phyloP scores from a whole-genome alignment of 35 echinoderm and acorn worm genomes.

The Stichopus chloronotus region DNA sequence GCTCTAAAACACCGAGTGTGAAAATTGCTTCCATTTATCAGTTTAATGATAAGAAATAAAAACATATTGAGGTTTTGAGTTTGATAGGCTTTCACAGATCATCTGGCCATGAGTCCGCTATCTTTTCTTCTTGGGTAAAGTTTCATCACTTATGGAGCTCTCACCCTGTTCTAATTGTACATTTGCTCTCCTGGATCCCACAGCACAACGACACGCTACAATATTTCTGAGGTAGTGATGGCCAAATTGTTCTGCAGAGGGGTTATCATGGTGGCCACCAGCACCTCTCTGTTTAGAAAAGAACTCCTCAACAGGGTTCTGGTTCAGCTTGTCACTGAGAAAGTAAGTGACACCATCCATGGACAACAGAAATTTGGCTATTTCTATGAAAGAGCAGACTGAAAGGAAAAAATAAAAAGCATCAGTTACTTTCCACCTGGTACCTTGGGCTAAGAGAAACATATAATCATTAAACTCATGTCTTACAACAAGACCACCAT shows the following conservation, averaged over 20 bases:
- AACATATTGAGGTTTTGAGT: too few species aligned
- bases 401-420: conserved; percentile 21
- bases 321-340: conserved; percentile 67
- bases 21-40: too few species aligned
- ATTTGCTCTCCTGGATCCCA: conserved; percentile 19
- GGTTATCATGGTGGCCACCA: conserved; percentile 60
- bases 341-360: conserved; percentile 63
- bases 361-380: conserved; percentile 43
- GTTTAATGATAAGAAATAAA: too few species aligned
- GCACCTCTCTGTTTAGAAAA: conserved; percentile 66
- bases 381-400: conserved; percentile 71
- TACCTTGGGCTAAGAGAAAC: background rate
- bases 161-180: conserved; percentile 7
- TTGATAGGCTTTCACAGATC: too few species aligned
- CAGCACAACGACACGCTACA: conserved; percentile 23
- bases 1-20: too few species aligned
- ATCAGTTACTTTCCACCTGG: background rate
- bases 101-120: background rate
- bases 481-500: background rate
- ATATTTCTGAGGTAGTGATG: background rate
- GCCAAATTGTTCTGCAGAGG: conserved; percentile 64
- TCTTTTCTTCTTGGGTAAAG: background rate
- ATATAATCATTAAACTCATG: background rate
- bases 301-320: conserved; percentile 81
- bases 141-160: background rate